These are phyloP conservation scores for Ploceus nigricollis DNA, from an alignment of 2,113 vertebrate genomes.

Conservation along the genomic window DNA sequence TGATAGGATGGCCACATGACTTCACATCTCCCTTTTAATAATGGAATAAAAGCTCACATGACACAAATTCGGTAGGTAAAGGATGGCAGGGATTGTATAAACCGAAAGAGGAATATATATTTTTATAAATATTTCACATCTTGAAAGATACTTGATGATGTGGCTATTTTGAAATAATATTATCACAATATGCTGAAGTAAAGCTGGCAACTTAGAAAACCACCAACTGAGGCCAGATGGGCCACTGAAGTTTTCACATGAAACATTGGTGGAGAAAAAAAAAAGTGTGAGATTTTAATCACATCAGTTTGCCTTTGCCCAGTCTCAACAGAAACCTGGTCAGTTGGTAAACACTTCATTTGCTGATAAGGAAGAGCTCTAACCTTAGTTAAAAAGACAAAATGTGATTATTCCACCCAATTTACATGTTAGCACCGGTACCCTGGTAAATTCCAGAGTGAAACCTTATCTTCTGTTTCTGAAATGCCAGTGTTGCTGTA, in stretches of 20 bases:
- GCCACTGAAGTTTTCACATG: slow-evolving; percentile 40
- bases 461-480: slow-evolving; percentile 17
- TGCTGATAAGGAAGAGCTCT: neutral
- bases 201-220: slow-evolving; percentile 60
- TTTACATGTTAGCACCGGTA: neutral
- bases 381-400: neutral
- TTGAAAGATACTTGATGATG: slow-evolving; percentile 44
- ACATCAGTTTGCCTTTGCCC: neutral
- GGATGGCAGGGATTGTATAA: neutral
- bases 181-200: slow-evolving; percentile 49
- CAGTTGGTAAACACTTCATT: neutral
- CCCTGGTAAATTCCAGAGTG: neutral
- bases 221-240: slow-evolving; percentile 63
- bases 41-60: slow-evolving; percentile 5
- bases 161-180: slow-evolving; percentile 61
- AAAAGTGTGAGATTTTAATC: slow-evolving; percentile 10
- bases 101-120: neutral
- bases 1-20: slow-evolving; percentile 54
- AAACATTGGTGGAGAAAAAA: slow-evolving; percentile 13
- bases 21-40: slow-evolving; percentile 61
- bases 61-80: slow-evolving; percentile 31
- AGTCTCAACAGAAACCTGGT: neutral
- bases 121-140: slow-evolving; percentile 43
- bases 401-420: neutral
- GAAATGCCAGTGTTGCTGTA: neutral